Evolutionary conservation across 2,797 vertebrate species (phyloP).

Genomic region (Pangasius sanitwongsei): DNA sequence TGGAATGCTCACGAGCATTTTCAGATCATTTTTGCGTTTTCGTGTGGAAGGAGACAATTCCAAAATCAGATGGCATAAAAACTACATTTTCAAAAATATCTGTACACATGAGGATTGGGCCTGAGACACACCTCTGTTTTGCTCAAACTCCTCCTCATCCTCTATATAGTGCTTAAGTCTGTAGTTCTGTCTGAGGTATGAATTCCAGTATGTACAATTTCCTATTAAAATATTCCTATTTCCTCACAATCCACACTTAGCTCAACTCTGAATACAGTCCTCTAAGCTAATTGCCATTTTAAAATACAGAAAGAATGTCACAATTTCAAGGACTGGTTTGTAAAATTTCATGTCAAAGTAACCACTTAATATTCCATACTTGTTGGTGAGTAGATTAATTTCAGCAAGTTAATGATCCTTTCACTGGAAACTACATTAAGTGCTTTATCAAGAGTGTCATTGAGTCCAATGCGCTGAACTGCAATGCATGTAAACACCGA

Average conservation of each 20-base stretch:
- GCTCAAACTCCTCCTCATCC: not conserved
- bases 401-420: conserved; percentile 51
- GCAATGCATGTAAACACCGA: conserved; percentile 32
- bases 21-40: no score
- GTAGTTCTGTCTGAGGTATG: not conserved
- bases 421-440: conserved; percentile 49
- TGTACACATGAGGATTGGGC: no score
- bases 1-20: not conserved
- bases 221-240: no score
- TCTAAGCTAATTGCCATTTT: not conserved
- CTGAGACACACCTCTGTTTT: no score
- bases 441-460: conserved; percentile 48
- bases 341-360: not conserved
- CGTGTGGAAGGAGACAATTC: not conserved
- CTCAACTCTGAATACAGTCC: not conserved
- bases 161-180: not conserved
- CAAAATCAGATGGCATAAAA: no score
- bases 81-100: no score
- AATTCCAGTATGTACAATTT: not conserved
- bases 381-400: conserved; percentile 46
- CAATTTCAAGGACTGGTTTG: not conserved
- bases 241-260: not conserved
- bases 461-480: conserved; percentile 3
- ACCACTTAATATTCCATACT: conserved; percentile 47
- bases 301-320: not conserved